Evolutionary conservation across 2,797 vertebrate species (phyloP).

Genomic region (Distichodus sexfasciatus): DNA sequence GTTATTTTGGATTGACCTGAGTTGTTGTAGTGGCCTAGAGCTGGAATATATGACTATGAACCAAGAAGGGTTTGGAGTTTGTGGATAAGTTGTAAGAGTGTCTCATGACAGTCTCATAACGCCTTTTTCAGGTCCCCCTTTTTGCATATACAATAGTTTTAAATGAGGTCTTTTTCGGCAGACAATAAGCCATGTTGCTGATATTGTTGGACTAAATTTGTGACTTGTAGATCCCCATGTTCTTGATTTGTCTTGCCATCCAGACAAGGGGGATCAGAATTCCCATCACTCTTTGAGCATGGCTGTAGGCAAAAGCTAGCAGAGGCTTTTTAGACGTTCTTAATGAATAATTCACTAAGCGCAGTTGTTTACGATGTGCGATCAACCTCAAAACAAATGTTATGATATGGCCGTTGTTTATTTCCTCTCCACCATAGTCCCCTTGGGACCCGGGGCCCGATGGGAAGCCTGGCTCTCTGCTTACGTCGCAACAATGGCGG

Average conservation of each 20-base stretch:
- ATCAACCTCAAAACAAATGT: constrained; percentile 61
- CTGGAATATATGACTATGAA: too few species aligned
- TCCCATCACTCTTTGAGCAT: constrained; percentile 24
- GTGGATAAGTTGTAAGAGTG: too few species aligned
- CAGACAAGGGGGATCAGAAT: neutral
- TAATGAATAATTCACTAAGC: constrained; percentile 70
- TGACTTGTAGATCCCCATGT: neutral
- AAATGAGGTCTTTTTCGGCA: too few species aligned
- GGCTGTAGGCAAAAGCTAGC: constrained; percentile 55
- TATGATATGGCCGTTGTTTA: constrained; percentile 61
- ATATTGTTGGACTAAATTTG: neutral
- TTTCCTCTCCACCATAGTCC: constrained; percentile 64
- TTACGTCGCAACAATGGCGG: constrained; percentile 70
- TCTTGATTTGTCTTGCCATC: neutral
- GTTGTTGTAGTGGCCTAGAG: too few species aligned
- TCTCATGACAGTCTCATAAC: too few species aligned
- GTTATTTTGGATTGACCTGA: too few species aligned
- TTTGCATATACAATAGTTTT: too few species aligned
- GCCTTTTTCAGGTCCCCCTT: too few species aligned
- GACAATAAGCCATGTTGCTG: too few species aligned
- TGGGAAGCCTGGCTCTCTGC: constrained; percentile 60
- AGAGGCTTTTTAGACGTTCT: constrained; percentile 55
- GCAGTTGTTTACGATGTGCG: constrained; percentile 67
- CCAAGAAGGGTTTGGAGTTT: too few species aligned
- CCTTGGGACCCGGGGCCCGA: constrained; percentile 47